Evolutionary conservation across 2,797 vertebrate species (phyloP), one percentile per base, ranked within the genome.

Genomic region (Enteromius argenteus): DNA sequence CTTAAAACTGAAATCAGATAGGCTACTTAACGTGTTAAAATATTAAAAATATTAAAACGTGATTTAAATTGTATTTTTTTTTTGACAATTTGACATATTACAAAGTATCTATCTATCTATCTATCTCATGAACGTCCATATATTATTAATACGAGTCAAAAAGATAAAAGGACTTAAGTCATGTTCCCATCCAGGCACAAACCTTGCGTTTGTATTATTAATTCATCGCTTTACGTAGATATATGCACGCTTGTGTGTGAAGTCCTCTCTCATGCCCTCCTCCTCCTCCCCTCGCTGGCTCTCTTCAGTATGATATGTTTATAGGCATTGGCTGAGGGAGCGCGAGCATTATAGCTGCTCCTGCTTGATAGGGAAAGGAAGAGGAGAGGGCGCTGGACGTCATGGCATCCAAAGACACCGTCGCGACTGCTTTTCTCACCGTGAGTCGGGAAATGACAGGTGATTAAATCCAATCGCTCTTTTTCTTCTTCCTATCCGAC

Each of bases 401-500:
- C 87, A 96, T 96, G 95, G 95, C 94, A 88, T 90, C 92, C 13
- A 95, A 94, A 78, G 94, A 95, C 66, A 90, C 42, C 89, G 80
- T 90, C 5, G 85, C 92, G 23, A 82, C 91, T 73, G 91, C 91
- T 67, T 95, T 94, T 85, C 86, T 88, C 76, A 90, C 78, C 89
- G 93, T 95, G 89, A 94, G 92, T 91, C 91, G 92, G 76, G 95
- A 95, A 73, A 93, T 95, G 89, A 94, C 94, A 94, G 95, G 95
- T 95, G 86, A 77, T 74, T 85, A 75, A 85, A 58, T 27, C 62
- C 15, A 67, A 67, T 5, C 56, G 51, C 64, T 84, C 21, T 77
- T 73, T 69, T 85, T 19, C 13, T 3, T 17, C 19, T 68, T 78
- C 74, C 35, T 53, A 75, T 51, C 68, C 42, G 27, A 17, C 9